Evolutionary conservation across 2,797 vertebrate genomes (phyloP), one percentile per base, ranked within the genome.

Genomic region (Glossophaga mutica): DNA sequence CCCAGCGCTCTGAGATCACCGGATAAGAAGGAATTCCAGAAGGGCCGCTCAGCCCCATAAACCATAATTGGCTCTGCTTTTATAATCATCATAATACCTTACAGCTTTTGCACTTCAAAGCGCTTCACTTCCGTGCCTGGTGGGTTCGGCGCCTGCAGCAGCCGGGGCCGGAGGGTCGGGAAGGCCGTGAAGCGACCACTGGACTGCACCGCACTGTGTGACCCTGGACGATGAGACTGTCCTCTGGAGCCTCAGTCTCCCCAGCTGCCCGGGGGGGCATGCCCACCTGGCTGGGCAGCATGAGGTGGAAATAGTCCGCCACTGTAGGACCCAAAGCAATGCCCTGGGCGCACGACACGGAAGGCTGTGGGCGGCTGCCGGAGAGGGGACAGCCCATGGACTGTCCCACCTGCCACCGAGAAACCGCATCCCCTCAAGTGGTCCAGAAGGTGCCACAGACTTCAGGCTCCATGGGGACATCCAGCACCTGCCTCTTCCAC

Each of bases 1-100:
- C 89, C 52, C 3, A 2, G 81, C 1, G 29, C 92, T 90, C 67
- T 15, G 87, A 94, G 97, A 94, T 90, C 6, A 10, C 87, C 11
- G 84, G 90, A 83, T 91, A 91, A 71, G 86, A 85, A 50, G 65
- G 55, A 46, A 82, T 95, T 89, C 94, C 94, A 74, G 87, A 94
- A 55, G 67, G 39, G 81, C 94, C 46, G 82, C 90, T 65, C 76
- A n/a, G 92, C 87, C 95, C 74, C 87, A 8, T 79, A 89, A 87
- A 19, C 90, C 24, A 2, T 24, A 74, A 86, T 26, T 16, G 81
- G 62, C 6, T 65, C 29, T n/a, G 71, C 87, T 68, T 91, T 90
- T 44, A 37, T 50, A 18, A 86, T n/a, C 12, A 5, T n/a, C 22
- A 34, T 76, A 10, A 85, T 39, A 82, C 59, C 65, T 32, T 12